phyloP scores from a whole-genome alignment of 2,888 invertebrate genomes.

The Mythimna ferrago region DNA sequence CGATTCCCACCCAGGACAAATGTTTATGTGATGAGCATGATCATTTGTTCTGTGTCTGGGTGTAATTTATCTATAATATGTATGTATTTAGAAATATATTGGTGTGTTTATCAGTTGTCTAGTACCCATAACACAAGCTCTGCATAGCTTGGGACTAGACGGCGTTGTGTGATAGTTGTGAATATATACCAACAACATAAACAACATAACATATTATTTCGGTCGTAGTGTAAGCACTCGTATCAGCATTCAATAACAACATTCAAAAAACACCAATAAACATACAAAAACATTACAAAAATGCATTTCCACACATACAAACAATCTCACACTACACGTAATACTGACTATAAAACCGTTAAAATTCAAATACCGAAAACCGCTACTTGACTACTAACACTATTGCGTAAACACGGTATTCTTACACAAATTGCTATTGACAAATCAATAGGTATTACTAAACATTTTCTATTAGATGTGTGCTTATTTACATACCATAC shows the following conservation, averaged over 20 bases:
- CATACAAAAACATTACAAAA: constrained; percentile 22
- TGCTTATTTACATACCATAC: constrained; percentile 58
- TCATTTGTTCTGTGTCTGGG: too few species aligned
- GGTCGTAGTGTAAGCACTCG: too few species aligned
- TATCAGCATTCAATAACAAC: background rate
- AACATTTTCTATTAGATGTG: constrained; percentile 61
- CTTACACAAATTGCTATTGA: constrained; percentile 61
- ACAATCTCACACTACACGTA: constrained; percentile 37
- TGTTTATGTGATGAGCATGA: too few species aligned
- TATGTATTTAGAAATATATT: too few species aligned
- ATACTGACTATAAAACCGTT: constrained; percentile 48
- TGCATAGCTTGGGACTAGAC: too few species aligned
- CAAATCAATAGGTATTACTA: constrained; percentile 68
- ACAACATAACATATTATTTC: too few species aligned
- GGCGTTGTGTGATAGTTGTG: too few species aligned
- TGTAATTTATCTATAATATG: too few species aligned
- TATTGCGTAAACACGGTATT: constrained; percentile 53
- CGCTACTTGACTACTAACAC: constrained; percentile 50
- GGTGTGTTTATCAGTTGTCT: too few species aligned
- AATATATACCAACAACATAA: too few species aligned
- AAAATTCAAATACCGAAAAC: constrained; percentile 43
- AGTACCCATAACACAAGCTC: too few species aligned
- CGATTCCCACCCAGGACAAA: too few species aligned
- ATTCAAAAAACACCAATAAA: constrained; percentile 11
- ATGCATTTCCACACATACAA: constrained; percentile 22